phyloP scores from a whole-genome alignment of 2,113 vertebrate genomes.

The Furnarius figulus region DNA sequence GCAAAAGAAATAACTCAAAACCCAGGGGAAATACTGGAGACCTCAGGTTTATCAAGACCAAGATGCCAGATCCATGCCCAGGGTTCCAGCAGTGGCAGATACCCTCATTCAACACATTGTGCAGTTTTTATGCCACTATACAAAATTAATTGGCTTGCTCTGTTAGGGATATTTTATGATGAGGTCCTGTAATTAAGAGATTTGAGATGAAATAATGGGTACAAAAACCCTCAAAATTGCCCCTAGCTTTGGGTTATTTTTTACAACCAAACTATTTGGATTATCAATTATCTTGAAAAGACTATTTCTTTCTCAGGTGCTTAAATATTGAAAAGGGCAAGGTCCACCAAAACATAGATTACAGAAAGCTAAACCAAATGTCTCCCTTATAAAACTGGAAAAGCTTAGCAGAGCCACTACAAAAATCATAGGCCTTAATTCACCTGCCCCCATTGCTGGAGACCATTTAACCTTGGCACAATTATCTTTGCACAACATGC shows the following conservation, averaged over 20 bases:
- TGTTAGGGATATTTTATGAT: background rate
- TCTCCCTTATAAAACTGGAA: background rate
- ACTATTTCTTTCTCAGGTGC: background rate
- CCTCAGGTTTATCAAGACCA: background rate
- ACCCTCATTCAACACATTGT: background rate
- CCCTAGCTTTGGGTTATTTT: background rate
- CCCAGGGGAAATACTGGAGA: background rate
- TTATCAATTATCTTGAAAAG: background rate
- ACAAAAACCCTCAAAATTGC: background rate
- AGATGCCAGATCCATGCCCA: background rate
- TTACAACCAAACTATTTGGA: background rate
- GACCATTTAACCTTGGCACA: background rate
- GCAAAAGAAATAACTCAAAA: background rate
- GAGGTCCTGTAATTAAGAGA: background rate
- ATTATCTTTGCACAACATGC: background rate
- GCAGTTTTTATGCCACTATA: background rate
- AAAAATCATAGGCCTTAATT: background rate
- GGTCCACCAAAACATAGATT: background rate
- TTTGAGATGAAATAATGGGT: background rate
- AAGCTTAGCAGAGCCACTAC: background rate
- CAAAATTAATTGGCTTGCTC: background rate
- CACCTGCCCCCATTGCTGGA: background rate
- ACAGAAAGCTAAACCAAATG: background rate
- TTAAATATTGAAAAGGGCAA: background rate
- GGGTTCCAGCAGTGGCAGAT: background rate